These are phyloP conservation scores for Drosophila prolongata DNA, from an alignment of 2,888 invertebrate genomes.

Conservation along the genomic window DNA sequence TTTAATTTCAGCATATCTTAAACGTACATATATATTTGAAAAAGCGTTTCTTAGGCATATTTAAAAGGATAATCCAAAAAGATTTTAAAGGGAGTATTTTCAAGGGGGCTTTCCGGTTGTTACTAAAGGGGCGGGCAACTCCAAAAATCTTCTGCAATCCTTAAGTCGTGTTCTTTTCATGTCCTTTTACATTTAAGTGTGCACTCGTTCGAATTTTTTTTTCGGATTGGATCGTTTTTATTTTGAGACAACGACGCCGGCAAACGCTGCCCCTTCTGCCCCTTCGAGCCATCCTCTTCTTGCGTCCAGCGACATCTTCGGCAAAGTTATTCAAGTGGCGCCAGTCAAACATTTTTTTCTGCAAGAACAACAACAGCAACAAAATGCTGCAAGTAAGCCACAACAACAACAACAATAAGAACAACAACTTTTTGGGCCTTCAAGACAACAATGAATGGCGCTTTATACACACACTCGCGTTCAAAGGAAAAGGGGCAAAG, in stretches of 20 bases:
- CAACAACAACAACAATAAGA: constrained; percentile 19
- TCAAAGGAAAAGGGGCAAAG: background rate
- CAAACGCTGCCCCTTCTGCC: constrained; percentile 2
- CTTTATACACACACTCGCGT: constrained; percentile 16
- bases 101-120: background rate
- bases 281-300: background rate
- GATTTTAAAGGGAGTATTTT: background rate
- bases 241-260: constrained; percentile 58
- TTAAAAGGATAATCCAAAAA: no score
- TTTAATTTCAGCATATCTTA: no score
- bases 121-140: background rate
- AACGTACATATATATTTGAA: no score
- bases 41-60: background rate
- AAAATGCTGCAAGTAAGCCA: constrained; percentile 21
- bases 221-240: constrained; percentile 71
- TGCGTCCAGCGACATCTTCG: constrained; percentile 47
- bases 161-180: constrained; percentile 77
- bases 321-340: constrained; percentile 83
- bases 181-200: constrained; percentile 79
- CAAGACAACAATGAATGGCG: constrained; percentile 49
- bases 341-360: constrained; percentile 81
- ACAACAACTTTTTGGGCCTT: constrained; percentile 30
- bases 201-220: constrained; percentile 69
- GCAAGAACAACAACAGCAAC: constrained; percentile 38
- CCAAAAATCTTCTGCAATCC: constrained; percentile 22